A percentile compares a stretch with the other conserved stretches of the same genome.
Evolutionary conservation across 2,888 invertebrate genomes (phyloP).

Genomic region (Caenorhabditis parvicauda): DNA sequence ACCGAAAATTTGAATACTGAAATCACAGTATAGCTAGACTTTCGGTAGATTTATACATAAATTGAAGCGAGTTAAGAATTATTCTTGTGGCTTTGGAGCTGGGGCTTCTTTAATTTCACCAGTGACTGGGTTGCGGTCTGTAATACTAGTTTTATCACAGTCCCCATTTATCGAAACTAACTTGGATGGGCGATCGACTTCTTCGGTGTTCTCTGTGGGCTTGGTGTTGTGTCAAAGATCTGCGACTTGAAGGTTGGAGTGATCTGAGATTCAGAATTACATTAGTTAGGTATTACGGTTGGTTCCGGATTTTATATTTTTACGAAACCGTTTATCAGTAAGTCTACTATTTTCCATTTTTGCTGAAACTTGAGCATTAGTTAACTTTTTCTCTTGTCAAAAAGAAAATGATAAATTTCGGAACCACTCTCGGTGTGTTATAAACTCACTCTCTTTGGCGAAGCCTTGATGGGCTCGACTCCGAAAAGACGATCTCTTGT

Average conservation of each 20-base stretch:
- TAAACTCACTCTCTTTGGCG: constrained; percentile 43
- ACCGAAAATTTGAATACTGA: no score
- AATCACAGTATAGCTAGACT: no score
- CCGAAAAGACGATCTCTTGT: constrained; percentile 59
- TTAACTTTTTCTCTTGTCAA: no score
- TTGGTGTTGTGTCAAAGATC: constrained; percentile 51
- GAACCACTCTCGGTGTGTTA: no score
- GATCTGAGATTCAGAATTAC: constrained; percentile 10
- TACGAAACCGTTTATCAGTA: no score
- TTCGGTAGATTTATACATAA: no score
- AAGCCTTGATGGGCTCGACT: constrained; percentile 28
- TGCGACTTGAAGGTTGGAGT: constrained; percentile 55
- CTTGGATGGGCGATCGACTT: constrained; percentile 4
- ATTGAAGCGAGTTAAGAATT: no score
- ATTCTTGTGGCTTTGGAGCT: no score
- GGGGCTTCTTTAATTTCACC: constrained; percentile 56
- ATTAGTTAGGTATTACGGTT: neutral
- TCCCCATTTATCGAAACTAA: constrained; percentile 2
- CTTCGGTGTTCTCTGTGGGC: constrained; percentile 57
- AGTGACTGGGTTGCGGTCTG: constrained; percentile 61
- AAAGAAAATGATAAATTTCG: no score
- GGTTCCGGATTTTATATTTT: neutral
- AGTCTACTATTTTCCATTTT: no score
- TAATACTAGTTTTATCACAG: constrained; percentile 11
- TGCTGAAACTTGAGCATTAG: no score